Base-by-base conservation (phyloP, 1,140 invertebrate species). In the Scaptodrosophila lebanonensis region DNA sequence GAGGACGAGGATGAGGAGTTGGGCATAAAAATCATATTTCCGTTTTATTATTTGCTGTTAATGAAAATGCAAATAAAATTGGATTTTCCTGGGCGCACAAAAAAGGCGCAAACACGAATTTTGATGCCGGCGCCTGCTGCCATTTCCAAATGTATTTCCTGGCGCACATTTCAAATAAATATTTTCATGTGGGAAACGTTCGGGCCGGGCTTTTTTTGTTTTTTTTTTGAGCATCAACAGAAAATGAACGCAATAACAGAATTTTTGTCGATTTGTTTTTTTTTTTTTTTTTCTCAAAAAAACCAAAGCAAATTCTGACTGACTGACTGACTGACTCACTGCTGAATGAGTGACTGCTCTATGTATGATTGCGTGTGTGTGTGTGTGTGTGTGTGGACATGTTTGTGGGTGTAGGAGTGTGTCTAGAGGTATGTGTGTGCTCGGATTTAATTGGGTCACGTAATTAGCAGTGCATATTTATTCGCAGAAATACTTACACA, bases 51-150 rank as follows among this genome's bases (percentile, higher is more conserved):
- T 77, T 77, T 77, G 72, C 72, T 77, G 72, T 77, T 77, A 77
- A 77, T 77, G 72, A 77, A 77, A 77, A 77, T 77, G 72, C 72
- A 77, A 77, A 77, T 77, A 77, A 77, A 77, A 77, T 77, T 77
- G 72, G 72, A 77, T 77, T 77, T 77, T 79, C 73, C 73, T 54
- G 51, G 58, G 48, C 59, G 54, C 72, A 72, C 67, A 77, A 79
- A 79, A 77, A 77, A 54, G 49, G 48, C 61, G 61, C 61, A 62
- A 70, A 75, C 66, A 76, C 58, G 76, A 76, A 76, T 66, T 66
- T 66, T 65, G 70, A 64, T 68, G 64, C 32, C 16, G 7, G 15
- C 32, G 33, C 33, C n/a, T 12, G 18, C 29, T 40, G 52, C 29
- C 8, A 25, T 25, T 25, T 67, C 27, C 63, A 76, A 76, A 75